phyloP scores from a whole-genome alignment of 2,797 vertebrate species.

The Cheirogaleus major region DNA sequence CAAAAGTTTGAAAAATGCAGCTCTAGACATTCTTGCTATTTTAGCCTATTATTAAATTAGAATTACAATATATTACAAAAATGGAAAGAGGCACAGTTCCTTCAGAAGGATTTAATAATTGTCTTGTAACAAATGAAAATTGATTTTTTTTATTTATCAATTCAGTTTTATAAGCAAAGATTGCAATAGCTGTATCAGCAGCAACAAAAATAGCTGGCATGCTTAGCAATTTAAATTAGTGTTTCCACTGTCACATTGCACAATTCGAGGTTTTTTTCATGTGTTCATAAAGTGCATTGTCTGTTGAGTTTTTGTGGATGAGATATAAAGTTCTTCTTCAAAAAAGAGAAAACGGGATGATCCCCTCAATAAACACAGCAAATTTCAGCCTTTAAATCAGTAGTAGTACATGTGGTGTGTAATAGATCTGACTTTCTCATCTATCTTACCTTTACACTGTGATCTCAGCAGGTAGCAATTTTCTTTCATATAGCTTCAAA shows the following conservation, averaged over 20 bases:
- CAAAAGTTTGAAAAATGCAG: neutral
- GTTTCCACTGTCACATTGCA: neutral
- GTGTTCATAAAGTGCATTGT: neutral
- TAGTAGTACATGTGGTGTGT: neutral
- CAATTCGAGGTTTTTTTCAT: neutral
- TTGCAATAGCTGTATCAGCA: neutral
- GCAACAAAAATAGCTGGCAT: neutral
- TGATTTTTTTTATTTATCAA: neutral
- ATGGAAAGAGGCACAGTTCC: neutral
- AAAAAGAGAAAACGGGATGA: neutral
- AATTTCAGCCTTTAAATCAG: constrained; percentile 44
- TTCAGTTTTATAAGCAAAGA: neutral
- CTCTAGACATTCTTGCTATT: neutral
- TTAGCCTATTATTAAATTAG: neutral
- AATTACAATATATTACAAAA: constrained; percentile 34
- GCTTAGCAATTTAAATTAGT: neutral
- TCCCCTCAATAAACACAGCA: constrained; percentile 16
- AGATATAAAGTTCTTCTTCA: neutral
- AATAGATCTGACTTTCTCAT: constrained; percentile 1
- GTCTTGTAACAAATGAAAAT: neutral
- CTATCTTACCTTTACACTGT: constrained; percentile 12
- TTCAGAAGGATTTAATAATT: neutral
- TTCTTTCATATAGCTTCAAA: neutral
- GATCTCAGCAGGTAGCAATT: constrained; percentile 41
- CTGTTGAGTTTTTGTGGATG: neutral